Conservation (phyloP, 2,113 vertebrate species). For the Psettodes erumei region DNA sequence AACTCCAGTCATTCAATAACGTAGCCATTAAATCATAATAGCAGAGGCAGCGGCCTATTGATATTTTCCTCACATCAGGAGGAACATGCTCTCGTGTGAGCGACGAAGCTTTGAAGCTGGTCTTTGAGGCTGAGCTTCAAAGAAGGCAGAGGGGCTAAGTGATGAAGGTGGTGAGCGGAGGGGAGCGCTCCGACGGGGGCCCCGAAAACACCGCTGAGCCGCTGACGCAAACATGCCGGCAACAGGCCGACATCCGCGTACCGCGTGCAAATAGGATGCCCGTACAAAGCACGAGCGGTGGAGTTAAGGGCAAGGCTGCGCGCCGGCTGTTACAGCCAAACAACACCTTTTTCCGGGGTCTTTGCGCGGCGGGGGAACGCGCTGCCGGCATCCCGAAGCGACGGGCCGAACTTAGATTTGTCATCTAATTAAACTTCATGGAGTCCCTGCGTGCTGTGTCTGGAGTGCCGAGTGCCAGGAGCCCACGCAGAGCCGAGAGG, state of each 20-base stretch:
- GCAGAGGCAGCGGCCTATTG: slow-evolving; percentile 64
- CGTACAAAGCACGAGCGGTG: too few species aligned
- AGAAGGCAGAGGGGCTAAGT: slow-evolving; percentile 48
- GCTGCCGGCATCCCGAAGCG: neutral
- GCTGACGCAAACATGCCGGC: slow-evolving; percentile 4
- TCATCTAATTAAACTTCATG: neutral
- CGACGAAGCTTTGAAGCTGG: slow-evolving; percentile 75
- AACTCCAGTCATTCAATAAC: slow-evolving; percentile 71
- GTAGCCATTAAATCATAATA: slow-evolving; percentile 68
- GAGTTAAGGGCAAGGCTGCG: too few species aligned
- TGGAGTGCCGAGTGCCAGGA: too few species aligned
- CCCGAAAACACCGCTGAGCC: slow-evolving; percentile 13
- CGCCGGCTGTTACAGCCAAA: neutral
- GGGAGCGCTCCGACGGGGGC: slow-evolving; percentile 3
- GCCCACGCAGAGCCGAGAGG: too few species aligned
- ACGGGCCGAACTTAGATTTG: neutral
- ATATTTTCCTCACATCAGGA: slow-evolving; percentile 78
- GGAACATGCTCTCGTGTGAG: slow-evolving; percentile 56
- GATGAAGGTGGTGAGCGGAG: slow-evolving; percentile 48
- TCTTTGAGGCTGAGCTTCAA: slow-evolving; percentile 79
- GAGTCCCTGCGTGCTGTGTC: neutral
- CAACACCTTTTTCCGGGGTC: neutral
- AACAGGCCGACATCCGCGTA: neutral
- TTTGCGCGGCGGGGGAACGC: neutral
- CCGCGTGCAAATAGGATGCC: too few species aligned